Evolutionary conservation across 2,888 invertebrate species (phyloP).

Genomic region (Apotomis betuletana): DNA sequence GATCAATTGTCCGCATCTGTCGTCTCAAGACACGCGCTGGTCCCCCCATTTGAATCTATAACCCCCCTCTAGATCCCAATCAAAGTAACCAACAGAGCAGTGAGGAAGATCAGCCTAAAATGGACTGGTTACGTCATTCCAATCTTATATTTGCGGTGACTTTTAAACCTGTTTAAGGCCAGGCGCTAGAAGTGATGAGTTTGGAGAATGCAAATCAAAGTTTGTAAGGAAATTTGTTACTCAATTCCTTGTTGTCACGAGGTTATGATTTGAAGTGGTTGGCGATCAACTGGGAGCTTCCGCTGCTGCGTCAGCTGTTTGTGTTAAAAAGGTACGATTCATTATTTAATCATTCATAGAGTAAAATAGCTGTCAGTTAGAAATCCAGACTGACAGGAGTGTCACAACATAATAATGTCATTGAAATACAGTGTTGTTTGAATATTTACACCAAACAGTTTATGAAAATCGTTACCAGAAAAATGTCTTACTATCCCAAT

Average conservation of each 20-base stretch:
- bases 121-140: conserved; percentile 53
- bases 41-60: conserved; percentile 34
- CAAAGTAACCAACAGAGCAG: conserved; percentile 47
- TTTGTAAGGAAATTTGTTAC: conserved; percentile 76
- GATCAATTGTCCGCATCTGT: conserved; percentile 78
- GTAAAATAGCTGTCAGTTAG: neutral
- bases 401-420: conserved; percentile 1
- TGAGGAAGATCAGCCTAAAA: conserved; percentile 54
- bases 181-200: conserved; percentile 37
- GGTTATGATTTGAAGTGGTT: conserved; percentile 82
- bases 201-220: conserved; percentile 43
- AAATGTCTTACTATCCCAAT: neutral
- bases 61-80: conserved; percentile 51
- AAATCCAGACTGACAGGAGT: neutral
- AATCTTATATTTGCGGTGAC: conserved; percentile 49
- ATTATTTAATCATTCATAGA: conserved; percentile 21
- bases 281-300: conserved; percentile 81
- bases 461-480: neutral
- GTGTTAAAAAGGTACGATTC: conserved; percentile 43
- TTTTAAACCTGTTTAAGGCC: conserved; percentile 32
- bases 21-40: conserved; percentile 67
- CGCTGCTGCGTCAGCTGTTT: conserved; percentile 75
- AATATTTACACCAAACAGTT: neutral
- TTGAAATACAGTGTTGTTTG: conserved; percentile 7
- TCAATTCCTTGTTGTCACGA: conserved; percentile 80